Evolutionary conservation across 2,888 invertebrate genomes (phyloP).

Genomic region (Eupithecia pulchellata): DNA sequence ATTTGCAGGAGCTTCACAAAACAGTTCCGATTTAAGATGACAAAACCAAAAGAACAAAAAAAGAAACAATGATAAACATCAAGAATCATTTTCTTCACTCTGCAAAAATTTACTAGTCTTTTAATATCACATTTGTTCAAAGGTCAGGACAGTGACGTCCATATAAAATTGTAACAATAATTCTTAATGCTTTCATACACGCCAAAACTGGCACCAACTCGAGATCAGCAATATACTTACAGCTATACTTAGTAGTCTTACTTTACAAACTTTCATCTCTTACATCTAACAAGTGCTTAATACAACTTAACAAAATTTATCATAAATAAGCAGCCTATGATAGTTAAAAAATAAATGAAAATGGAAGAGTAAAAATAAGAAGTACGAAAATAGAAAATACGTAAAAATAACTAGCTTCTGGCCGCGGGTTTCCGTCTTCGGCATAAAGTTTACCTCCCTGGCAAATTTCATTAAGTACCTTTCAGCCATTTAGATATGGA

Average conservation of each 20-base stretch:
- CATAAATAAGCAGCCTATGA: constrained; percentile 76
- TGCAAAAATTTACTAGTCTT: constrained; percentile 81
- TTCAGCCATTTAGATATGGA: neutral
- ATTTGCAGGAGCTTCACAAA: constrained; percentile 83
- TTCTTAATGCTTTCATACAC: constrained; percentile 84
- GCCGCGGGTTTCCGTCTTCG: neutral
- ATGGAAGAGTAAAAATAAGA: constrained; percentile 64
- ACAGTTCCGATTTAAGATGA: constrained; percentile 80
- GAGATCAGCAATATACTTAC: constrained; percentile 82
- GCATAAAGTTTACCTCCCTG: neutral
- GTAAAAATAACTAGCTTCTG: constrained; percentile 42
- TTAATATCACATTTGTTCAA: constrained; percentile 84
- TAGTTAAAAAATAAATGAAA: constrained; percentile 61
- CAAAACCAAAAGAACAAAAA: constrained; percentile 69
- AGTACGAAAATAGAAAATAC: constrained; percentile 56
- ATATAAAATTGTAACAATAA: constrained; percentile 81
- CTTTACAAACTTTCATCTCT: constrained; percentile 74
- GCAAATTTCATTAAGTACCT: neutral
- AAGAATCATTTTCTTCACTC: constrained; percentile 80
- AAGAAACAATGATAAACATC: constrained; percentile 79
- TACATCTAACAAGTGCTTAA: constrained; percentile 69
- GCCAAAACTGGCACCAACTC: constrained; percentile 76
- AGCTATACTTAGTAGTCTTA: constrained; percentile 74
- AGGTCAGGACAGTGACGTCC: constrained; percentile 83
- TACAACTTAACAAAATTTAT: constrained; percentile 78